Evolutionary conservation across 1,140 invertebrate genomes (phyloP), one percentile per base, ranked within the genome.

Genomic region (Drosophila parabipectinata): DNA sequence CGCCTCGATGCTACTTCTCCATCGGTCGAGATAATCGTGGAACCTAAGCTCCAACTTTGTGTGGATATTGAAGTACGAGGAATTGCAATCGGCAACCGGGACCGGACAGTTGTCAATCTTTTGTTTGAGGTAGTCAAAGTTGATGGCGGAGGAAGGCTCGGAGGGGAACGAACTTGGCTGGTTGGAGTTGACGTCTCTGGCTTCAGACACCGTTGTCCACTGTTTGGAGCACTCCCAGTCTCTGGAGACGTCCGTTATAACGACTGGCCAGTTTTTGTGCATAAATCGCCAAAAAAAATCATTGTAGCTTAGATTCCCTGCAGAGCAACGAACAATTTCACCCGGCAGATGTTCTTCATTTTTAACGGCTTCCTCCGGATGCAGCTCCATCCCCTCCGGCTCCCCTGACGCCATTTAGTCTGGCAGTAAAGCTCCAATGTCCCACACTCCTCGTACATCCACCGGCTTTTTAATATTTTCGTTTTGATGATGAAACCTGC

Each of bases 31-130:
- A 91, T 95, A 98, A 30, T 96, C 93, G 44, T 91, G 87, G 58
- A 98, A 94, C 47, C 91, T 93, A 93, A 95, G 95, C 48, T 93
- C 92, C 79, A 92, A 82, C 92, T 96, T 97, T 47, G 93, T 93
- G 79, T 98, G 96, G 21, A 95, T 93, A 92, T 96, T 95, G 81
- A 93, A 96, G 83, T 95, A 94, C 64, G 95, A 94, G 78, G 93
- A 92, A 58, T 95, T 93, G 91, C 97, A 98, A 91, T 98, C 93
- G 53, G 96, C 96, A 14, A 98, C 94, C 55, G 96, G 96, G 52
- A 96, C 96, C 79, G 71, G 57, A 90, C 84, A 47, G 93, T 92
- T 83, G 39, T 94, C 94, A 92, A 95, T 96, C 37, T 93, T 89
- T 37, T 92, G 61, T 64, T 81, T 91, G 62, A 97, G 92, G 91